phyloP scores from a whole-genome alignment of 2,797 vertebrate genomes.

The Pseudochromis fuscus region DNA sequence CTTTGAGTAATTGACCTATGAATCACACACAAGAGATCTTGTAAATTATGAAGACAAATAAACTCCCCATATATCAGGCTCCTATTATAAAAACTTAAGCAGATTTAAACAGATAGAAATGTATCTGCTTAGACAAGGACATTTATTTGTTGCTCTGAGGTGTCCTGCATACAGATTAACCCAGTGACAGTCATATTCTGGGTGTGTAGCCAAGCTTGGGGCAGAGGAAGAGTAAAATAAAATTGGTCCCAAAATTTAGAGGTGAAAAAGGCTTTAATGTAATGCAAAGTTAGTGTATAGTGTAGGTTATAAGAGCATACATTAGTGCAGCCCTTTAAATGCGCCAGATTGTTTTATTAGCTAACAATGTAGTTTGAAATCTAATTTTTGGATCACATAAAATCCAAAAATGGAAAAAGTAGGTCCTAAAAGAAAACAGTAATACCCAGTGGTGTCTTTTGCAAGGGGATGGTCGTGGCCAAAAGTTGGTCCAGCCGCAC shows the following conservation, averaged over 20 bases:
- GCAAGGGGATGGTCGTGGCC: conserved; percentile 8
- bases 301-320: conserved; percentile 7
- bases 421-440: conserved; percentile 8
- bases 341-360: background rate
- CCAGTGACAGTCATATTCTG: conserved; percentile 16
- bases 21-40: conserved; percentile 79
- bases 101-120: conserved; percentile 75
- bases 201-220: conserved; percentile 40
- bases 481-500: conserved; percentile 48
- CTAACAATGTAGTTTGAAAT: conserved; percentile 2
- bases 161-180: conserved; percentile 71
- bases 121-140: conserved; percentile 65
- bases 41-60: conserved; percentile 82
- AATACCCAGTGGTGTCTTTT: background rate
- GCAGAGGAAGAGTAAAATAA: conserved; percentile 41
- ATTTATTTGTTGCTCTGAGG: conserved; percentile 57
- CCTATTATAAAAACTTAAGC: conserved; percentile 75
- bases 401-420: background rate
- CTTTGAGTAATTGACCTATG: conserved; percentile 83
- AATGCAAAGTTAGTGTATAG: conserved; percentile 28
- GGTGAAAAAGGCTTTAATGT: conserved; percentile 35
- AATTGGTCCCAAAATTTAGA: conserved; percentile 36
- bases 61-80: conserved; percentile 74
- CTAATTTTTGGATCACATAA: background rate
- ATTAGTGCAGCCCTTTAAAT: background rate